Evolutionary conservation across 1,140 invertebrate species (phyloP).

Genomic region (Panulirus ornatus): DNA sequence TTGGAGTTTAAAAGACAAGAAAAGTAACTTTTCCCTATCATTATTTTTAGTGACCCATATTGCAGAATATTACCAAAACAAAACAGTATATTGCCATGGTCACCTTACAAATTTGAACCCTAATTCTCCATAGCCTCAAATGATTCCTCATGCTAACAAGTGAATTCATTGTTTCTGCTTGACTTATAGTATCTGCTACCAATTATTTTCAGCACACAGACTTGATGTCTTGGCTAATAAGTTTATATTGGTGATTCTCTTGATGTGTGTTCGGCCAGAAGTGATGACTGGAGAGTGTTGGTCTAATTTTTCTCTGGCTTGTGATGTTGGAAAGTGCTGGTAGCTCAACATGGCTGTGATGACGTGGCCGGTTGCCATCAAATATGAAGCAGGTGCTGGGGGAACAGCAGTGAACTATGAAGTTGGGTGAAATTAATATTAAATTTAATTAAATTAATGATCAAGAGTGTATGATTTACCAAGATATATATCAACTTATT

Average conservation of each 20-base stretch:
- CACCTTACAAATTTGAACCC: not conserved
- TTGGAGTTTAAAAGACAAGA: constrained; percentile 14
- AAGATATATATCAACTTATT: not conserved
- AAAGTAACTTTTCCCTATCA: not conserved
- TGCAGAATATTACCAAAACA: constrained; percentile 8
- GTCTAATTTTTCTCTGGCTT: not conserved
- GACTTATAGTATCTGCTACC: not conserved
- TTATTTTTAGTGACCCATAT: constrained; percentile 19
- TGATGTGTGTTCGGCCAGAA: not conserved
- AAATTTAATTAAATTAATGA: constrained; percentile 1
- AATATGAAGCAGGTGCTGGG: not conserved
- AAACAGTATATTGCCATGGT: constrained; percentile 12
- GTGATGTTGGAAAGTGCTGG: not conserved
- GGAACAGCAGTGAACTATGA: not conserved
- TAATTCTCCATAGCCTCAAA: not conserved
- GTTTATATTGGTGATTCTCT: not conserved
- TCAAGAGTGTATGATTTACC: not conserved
- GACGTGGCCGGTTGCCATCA: constrained; percentile 41
- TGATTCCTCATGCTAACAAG: not conserved
- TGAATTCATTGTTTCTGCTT: not conserved
- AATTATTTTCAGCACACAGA: not conserved
- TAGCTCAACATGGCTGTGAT: constrained; percentile 64
- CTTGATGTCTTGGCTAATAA: not conserved
- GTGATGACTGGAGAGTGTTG: not conserved
- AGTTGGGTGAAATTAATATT: not conserved